Evolutionary conservation across 2,113 vertebrate species (phyloP).

Genomic region (Platichthys stellatus): DNA sequence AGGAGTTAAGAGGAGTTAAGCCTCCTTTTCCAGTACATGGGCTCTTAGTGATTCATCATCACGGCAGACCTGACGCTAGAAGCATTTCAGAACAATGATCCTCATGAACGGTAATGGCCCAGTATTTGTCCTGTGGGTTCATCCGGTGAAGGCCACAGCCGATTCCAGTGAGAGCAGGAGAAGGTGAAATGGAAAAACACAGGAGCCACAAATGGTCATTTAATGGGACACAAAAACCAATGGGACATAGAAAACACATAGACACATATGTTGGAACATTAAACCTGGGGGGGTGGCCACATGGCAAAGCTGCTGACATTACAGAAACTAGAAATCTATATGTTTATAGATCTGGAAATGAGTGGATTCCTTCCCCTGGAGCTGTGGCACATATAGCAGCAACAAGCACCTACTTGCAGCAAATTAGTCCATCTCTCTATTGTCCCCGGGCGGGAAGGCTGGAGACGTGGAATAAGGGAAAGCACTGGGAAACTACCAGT

Average conservation of each 20-base stretch:
- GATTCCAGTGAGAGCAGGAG: background rate
- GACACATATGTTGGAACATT: background rate
- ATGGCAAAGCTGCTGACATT: conserved; percentile 20
- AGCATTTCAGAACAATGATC: conserved; percentile 9
- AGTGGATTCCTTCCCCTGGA: conserved; percentile 23
- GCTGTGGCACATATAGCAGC: background rate
- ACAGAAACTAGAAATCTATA: conserved; percentile 37
- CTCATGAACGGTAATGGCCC: conserved; percentile 18
- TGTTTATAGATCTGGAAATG: conserved; percentile 36
- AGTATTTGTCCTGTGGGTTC: conserved; percentile 9
- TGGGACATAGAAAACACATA: conserved; percentile 2
- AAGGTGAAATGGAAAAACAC: conserved; percentile 4
- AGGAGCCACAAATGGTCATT: conserved; percentile 11
- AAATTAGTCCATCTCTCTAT: background rate
- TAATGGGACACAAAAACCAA: conserved; percentile 22
- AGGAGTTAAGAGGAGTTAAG: background rate
- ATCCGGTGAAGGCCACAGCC: conserved; percentile 16
- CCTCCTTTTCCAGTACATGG: background rate
- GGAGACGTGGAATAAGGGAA: background rate
- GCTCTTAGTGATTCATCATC: conserved; percentile 11
- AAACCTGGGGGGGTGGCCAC: conserved; percentile 1
- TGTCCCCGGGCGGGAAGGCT: background rate
- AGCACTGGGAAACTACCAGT: background rate
- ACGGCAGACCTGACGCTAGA: conserved; percentile 3
- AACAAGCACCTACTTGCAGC: background rate